phyloP scores from a whole-genome alignment of 1,140 invertebrate genomes.

The Thaumatotibia leucotreta region DNA sequence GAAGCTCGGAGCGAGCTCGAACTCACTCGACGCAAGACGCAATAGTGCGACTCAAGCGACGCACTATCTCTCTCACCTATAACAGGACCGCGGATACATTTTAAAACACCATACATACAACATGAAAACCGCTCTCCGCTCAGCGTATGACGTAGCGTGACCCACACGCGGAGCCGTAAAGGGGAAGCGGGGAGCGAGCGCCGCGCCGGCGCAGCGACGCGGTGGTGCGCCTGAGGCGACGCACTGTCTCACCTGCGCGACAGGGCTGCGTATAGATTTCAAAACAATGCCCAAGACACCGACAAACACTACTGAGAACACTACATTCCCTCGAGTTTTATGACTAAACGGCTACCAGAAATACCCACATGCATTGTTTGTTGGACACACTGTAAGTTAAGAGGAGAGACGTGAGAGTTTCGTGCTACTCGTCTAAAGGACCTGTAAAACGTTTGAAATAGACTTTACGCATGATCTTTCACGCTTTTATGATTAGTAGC shows the following conservation, averaged over 20 bases:
- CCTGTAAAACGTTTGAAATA: background rate
- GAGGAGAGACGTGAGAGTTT: background rate
- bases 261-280: constrained; percentile 30
- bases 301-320: background rate
- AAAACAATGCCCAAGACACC: constrained; percentile 16
- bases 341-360: background rate
- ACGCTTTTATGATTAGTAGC: background rate
- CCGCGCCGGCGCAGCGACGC: constrained; percentile 41
- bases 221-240: constrained; percentile 48
- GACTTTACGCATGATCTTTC: background rate
- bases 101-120: background rate
- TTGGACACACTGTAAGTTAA: background rate
- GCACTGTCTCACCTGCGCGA: constrained; percentile 46
- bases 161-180: constrained; percentile 3
- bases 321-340: background rate
- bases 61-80: no score
- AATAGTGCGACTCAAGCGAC: no score
- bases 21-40: no score
- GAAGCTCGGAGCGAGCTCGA: no score
- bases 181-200: constrained; percentile 18
- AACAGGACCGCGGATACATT: no score
- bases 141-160: background rate
- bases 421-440: background rate
- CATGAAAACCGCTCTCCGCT: background rate
- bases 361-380: background rate